phyloP scores from a whole-genome alignment of 2,113 vertebrate species.

The Camelus dromedarius region DNA sequence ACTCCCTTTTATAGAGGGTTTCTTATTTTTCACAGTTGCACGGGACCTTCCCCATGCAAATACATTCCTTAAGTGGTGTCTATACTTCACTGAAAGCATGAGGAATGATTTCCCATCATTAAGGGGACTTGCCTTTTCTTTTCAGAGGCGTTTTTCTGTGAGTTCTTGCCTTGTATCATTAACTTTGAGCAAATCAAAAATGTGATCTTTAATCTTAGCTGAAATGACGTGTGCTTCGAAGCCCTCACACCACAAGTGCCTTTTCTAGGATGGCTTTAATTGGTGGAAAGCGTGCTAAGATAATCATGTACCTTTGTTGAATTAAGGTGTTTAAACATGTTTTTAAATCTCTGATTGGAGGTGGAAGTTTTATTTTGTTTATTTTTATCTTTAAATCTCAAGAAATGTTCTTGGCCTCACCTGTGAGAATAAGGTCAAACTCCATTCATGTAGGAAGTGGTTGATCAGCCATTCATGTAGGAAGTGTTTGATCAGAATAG shows the following conservation, averaged over 20 bases:
- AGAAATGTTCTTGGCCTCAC: constrained; percentile 8
- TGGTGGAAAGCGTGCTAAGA: background rate
- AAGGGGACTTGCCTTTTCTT: background rate
- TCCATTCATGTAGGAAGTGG: constrained; percentile 26
- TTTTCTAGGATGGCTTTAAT: background rate
- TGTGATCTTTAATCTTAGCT: constrained; percentile 49
- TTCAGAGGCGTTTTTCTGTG: background rate
- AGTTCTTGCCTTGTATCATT: constrained; percentile 5
- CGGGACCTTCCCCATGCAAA: background rate
- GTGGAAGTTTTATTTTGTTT: constrained; percentile 44
- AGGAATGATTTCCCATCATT: background rate
- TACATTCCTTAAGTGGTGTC: background rate
- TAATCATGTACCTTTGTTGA: constrained; percentile 4
- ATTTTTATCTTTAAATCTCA: constrained; percentile 41
- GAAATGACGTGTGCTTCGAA: background rate
- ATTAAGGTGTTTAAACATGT: background rate
- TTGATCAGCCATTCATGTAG: constrained; percentile 11
- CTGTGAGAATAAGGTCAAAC: constrained; percentile 53
- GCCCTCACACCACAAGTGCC: background rate
- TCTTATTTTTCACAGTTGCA: constrained; percentile 54
- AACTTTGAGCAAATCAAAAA: constrained; percentile 49
- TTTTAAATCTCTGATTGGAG: constrained; percentile 5
- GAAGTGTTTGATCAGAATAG: background rate
- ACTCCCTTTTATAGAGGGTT: background rate
- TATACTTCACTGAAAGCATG: constrained; percentile 7